phyloP scores from a whole-genome alignment of 1,140 invertebrate species.

The Acromyrmex heyeri region DNA sequence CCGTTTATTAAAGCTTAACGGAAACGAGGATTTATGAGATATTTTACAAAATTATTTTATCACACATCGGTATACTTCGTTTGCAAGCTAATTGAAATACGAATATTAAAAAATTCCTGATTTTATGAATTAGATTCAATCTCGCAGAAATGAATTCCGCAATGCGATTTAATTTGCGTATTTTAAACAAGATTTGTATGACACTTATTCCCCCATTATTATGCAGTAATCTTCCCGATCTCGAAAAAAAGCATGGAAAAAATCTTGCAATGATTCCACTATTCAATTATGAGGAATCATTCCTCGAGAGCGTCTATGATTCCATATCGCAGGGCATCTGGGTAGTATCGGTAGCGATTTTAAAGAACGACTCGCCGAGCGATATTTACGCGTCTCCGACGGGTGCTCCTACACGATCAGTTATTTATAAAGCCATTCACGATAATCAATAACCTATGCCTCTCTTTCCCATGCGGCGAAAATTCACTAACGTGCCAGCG shows the following conservation, averaged over 20 bases:
- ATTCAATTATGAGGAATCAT: neutral
- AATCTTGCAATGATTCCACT: neutral
- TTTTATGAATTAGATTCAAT: neutral
- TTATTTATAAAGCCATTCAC: conserved; percentile 86
- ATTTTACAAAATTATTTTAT: conserved; percentile 20
- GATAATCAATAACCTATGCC: conserved; percentile 86
- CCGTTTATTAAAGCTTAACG: conserved; percentile 9
- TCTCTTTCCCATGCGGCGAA: conserved; percentile 72
- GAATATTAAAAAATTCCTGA: neutral
- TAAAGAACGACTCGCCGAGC: conserved; percentile 72
- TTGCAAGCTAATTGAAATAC: neutral
- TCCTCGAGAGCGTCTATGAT: neutral
- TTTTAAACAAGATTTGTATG: neutral
- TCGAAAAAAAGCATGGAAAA: neutral
- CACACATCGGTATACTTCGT: neutral
- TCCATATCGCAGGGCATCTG: neutral
- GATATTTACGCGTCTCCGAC: conserved; percentile 79
- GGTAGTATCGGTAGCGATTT: conserved; percentile 55
- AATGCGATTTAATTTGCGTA: neutral
- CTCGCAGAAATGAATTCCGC: neutral
- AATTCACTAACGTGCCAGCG: conserved; percentile 73
- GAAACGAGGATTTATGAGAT: neutral
- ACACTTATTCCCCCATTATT: neutral
- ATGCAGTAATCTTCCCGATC: too few relatives aligned
- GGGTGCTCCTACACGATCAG: conserved; percentile 80